phyloP scores from a whole-genome alignment of 2,888 invertebrate genomes.

The Elegia similella region DNA sequence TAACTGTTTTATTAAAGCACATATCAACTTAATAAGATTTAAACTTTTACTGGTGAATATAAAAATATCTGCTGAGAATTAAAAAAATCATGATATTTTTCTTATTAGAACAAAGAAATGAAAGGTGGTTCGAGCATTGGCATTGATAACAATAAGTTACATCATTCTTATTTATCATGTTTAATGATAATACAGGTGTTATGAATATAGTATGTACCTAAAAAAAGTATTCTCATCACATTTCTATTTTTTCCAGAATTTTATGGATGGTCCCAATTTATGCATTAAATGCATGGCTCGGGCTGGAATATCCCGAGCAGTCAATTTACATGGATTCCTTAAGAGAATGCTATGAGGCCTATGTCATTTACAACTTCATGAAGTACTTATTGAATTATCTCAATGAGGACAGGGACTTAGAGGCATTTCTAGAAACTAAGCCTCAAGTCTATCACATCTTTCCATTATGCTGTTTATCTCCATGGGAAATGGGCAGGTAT shows the following conservation, averaged over 20 bases:
- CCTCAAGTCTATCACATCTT: slow-evolving; percentile 94
- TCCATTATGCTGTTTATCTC: slow-evolving; percentile 94
- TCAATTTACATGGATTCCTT: slow-evolving; percentile 96
- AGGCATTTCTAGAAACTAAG: slow-evolving; percentile 89
- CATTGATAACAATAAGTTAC: too few species aligned
- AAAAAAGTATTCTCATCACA: not conserved
- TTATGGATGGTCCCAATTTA: slow-evolving; percentile 99
- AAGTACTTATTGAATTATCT: slow-evolving; percentile 95
- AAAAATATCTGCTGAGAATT: too few species aligned
- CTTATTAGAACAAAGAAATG: too few species aligned
- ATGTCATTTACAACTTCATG: slow-evolving; percentile 99
- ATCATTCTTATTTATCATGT: too few species aligned
- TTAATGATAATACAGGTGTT: too few species aligned
- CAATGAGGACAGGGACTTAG: slow-evolving; percentile 92
- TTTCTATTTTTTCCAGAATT: slow-evolving; percentile 82
- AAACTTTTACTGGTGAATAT: too few species aligned
- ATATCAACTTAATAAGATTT: too few species aligned
- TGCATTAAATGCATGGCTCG: slow-evolving; percentile 96
- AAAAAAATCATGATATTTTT: too few species aligned
- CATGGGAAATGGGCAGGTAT: slow-evolving; percentile 95
- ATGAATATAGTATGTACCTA: too few species aligned
- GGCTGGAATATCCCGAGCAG: slow-evolving; percentile 91
- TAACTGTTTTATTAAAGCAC: too few species aligned
- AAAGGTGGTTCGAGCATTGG: too few species aligned
- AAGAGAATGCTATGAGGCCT: slow-evolving; percentile 98